Evolutionary conservation across 2,888 invertebrate species (phyloP).

Genomic region (Chelonus formosanus): DNA sequence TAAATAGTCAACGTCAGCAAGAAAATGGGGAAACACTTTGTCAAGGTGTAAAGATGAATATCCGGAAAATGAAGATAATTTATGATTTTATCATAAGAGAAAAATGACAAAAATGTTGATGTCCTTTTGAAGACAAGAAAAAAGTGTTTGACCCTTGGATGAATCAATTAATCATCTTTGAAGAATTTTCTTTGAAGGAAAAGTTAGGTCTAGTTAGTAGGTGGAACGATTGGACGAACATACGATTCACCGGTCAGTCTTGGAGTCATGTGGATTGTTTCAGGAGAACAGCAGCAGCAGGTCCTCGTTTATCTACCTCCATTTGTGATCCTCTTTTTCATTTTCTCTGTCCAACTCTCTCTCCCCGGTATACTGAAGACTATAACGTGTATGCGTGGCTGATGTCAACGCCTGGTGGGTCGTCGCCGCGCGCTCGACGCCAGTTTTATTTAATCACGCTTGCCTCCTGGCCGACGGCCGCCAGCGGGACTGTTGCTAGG

Average conservation of each 20-base stretch:
- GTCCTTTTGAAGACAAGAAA: too few species aligned
- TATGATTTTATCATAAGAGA: not conserved
- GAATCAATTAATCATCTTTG: not conserved
- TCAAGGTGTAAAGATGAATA: too few species aligned
- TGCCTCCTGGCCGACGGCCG: conserved; percentile 43
- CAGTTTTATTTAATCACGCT: conserved; percentile 62
- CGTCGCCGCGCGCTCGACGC: conserved; percentile 38
- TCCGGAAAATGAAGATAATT: too few species aligned
- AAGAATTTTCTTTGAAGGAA: not conserved
- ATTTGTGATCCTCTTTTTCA: not conserved
- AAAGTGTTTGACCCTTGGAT: not conserved
- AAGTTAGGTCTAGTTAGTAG: not conserved
- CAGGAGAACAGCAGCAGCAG: conserved; percentile 23
- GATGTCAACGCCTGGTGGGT: conserved; percentile 58
- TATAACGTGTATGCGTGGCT: conserved; percentile 33
- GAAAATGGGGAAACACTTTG: too few species aligned
- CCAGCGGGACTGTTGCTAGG: conserved; percentile 60
- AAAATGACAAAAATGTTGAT: not conserved
- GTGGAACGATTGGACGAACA: conserved; percentile 1
- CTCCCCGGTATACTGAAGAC: not conserved
- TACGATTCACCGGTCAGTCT: conserved; percentile 28
- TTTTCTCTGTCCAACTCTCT: conserved; percentile 1
- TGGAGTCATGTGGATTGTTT: conserved; percentile 32
- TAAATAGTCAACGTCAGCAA: too few species aligned
- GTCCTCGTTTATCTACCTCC: conserved; percentile 21